phyloP scores from a whole-genome alignment of 1,140 invertebrate species.

The Procambarus clarkii region DNA sequence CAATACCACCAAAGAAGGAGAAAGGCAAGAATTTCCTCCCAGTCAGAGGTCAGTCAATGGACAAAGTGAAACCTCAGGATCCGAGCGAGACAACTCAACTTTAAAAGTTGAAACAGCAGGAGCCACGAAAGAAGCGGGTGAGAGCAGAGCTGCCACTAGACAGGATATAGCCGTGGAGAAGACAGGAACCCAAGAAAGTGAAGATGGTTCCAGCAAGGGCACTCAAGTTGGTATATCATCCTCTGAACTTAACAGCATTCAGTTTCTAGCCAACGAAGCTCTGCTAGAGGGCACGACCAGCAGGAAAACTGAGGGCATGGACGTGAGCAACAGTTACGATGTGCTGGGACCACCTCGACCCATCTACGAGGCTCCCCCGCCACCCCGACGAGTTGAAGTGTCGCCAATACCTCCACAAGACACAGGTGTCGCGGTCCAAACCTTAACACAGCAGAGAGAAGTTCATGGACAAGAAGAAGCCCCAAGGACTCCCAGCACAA shows the following conservation, averaged over 20 bases:
- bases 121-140: background rate
- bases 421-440: background rate
- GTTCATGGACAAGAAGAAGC: background rate
- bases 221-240: background rate
- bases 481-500: background rate
- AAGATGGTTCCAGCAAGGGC: background rate
- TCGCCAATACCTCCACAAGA: background rate
- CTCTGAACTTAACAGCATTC: background rate
- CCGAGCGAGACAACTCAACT: background rate
- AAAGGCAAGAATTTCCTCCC: background rate
- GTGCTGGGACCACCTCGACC: background rate
- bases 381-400: background rate
- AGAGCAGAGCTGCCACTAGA: background rate
- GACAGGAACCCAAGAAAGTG: background rate
- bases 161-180: background rate
- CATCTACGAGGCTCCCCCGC: slow-evolving; percentile 15
- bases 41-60: background rate
- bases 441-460: background rate
- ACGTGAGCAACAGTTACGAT: background rate
- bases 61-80: background rate
- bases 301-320: background rate
- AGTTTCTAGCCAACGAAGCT: background rate
- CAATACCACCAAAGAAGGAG: background rate
- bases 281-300: background rate
- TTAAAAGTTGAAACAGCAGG: background rate